These are phyloP conservation scores for Zosterops borbonicus DNA, from an alignment of 2,113 vertebrate species.

Conservation along the genomic window DNA sequence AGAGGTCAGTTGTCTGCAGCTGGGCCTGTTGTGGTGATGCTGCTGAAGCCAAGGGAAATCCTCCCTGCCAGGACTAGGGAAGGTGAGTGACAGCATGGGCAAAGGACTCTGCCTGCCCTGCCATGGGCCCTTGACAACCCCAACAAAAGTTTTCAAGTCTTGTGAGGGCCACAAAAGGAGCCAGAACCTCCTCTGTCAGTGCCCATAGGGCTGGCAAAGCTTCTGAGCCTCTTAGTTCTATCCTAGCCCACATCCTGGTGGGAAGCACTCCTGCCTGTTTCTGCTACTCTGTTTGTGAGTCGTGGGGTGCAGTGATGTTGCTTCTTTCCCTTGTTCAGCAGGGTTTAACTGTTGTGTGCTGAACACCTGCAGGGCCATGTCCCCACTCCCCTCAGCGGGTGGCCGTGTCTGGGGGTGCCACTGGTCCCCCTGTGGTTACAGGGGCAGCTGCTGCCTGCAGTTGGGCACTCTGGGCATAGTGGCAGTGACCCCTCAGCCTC, in stretches of 20 bases:
- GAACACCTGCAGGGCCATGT: background rate
- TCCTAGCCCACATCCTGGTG: accelerated
- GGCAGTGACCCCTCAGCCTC: background rate
- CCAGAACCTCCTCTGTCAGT: background rate
- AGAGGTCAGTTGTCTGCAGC: background rate
- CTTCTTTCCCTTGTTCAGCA: background rate
- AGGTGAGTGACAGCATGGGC: background rate
- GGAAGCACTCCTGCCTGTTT: background rate
- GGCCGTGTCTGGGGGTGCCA: background rate
- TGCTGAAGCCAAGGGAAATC: background rate
- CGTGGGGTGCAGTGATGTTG: accelerated
- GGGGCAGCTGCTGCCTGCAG: background rate
- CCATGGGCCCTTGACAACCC: background rate
- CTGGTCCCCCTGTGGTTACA: accelerated
- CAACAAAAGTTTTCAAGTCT: background rate
- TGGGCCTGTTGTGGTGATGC: background rate
- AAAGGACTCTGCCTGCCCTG: background rate
- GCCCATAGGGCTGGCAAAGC: background rate
- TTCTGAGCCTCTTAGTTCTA: background rate
- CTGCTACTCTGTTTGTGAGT: accelerated
- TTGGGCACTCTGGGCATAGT: background rate
- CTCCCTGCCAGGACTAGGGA: accelerated
- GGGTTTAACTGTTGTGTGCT: accelerated
- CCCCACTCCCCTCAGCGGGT: accelerated
- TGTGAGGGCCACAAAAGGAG: background rate